Evolutionary conservation across 2,797 vertebrate genomes (phyloP).

Genomic region (Sebastes wilsoni): DNA sequence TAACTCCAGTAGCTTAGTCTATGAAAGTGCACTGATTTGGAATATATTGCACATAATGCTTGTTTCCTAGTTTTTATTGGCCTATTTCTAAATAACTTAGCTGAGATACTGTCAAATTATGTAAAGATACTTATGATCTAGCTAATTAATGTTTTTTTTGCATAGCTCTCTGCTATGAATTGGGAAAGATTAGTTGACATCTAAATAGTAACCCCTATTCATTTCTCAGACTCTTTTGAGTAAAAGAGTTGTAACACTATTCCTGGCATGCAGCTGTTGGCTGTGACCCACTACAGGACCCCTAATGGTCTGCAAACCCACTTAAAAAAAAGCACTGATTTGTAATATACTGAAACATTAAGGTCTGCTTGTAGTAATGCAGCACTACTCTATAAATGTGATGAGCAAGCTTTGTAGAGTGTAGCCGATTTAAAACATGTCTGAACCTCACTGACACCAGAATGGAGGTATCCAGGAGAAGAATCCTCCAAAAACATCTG

Average conservation of each 20-base stretch:
- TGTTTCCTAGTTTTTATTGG: background rate
- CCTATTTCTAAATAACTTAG: no score
- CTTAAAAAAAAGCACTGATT: background rate
- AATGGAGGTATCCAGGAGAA: conserved; percentile 81
- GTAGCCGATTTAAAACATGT: conserved; percentile 3
- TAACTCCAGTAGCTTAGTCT: no score
- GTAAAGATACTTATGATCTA: background rate
- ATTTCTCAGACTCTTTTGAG: background rate
- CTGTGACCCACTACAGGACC: background rate
- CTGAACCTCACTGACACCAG: conserved; percentile 32
- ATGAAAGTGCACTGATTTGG: no score
- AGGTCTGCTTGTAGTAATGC: background rate
- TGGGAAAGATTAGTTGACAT: background rate
- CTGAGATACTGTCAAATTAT: background rate
- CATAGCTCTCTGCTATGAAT: background rate
- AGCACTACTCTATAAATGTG: background rate
- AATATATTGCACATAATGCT: background rate
- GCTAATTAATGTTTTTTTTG: background rate
- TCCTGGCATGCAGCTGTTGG: background rate
- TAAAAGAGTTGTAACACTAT: background rate
- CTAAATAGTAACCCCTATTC: background rate
- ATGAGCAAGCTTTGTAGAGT: background rate
- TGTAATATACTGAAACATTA: background rate
- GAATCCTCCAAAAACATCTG: conserved; percentile 73
- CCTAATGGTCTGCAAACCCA: background rate